Conservation (phyloP, 2,113 vertebrate species). For the Chloropsis hardwickii region DNA sequence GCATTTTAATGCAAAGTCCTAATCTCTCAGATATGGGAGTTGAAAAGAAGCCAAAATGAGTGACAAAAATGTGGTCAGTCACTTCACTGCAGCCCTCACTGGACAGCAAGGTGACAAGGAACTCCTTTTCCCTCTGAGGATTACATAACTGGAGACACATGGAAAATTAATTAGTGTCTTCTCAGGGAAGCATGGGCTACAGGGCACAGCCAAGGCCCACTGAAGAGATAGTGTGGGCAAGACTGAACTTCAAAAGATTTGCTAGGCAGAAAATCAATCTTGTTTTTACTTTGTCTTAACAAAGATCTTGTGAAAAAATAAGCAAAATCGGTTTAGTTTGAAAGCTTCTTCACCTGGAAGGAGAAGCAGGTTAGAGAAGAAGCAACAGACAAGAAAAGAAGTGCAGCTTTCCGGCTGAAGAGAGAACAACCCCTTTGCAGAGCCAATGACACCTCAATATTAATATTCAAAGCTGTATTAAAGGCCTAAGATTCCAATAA, state of each 20-base stretch:
- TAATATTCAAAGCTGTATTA: background rate
- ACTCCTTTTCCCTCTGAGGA: background rate
- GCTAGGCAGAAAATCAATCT: background rate
- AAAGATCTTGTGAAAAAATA: background rate
- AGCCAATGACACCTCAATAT: background rate
- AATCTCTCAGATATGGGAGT: conserved; percentile 9
- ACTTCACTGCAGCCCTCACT: background rate
- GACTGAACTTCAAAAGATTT: background rate
- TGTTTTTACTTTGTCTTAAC: background rate
- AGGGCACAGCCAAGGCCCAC: background rate
- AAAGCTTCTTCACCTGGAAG: background rate
- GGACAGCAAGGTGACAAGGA: background rate
- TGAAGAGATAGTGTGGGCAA: background rate
- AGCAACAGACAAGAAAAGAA: background rate
- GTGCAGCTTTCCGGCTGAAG: background rate
- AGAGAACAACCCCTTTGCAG: background rate
- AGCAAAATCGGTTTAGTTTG: background rate
- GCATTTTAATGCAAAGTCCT: conserved; percentile 35
- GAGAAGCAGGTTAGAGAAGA: background rate
- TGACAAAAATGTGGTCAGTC: background rate
- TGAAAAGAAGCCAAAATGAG: background rate
- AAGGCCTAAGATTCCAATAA: background rate
- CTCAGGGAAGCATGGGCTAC: background rate
- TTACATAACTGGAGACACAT: background rate
- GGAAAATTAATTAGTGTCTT: background rate